A percentile compares a stretch with the other conserved stretches of the same genome.
These are phyloP conservation scores for Crotalus viridis DNA, from an alignment of 2,113 vertebrate species.

Conservation along the genomic window DNA sequence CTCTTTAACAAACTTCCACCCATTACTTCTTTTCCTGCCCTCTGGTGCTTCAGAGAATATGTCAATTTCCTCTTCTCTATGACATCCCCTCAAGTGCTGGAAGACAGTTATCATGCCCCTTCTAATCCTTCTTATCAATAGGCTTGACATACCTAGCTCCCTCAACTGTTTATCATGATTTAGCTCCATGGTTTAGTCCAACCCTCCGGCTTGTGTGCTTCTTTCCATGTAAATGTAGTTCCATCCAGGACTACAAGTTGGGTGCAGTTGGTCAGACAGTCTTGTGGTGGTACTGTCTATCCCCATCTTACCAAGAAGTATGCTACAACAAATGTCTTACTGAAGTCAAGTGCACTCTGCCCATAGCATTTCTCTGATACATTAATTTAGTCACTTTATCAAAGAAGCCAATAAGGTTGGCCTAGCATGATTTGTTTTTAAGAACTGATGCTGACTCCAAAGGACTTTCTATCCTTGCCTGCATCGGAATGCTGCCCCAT, in stretches of 20 bases:
- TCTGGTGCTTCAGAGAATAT: background rate
- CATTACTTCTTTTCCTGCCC: background rate
- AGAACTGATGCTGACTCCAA: too few relatives aligned
- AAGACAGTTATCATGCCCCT: background rate
- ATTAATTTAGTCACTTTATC: background rate
- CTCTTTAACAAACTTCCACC: background rate
- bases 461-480: too few relatives aligned
- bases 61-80: background rate
- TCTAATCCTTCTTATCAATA: background rate
- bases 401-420: background rate
- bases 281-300: background rate
- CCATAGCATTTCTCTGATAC: background rate
- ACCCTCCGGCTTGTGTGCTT: background rate
- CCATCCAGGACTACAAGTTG: background rate
- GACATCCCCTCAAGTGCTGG: too few relatives aligned
- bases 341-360: background rate
- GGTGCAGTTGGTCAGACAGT: background rate
- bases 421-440: background rate
- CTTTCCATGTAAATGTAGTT: background rate
- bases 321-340: background rate
- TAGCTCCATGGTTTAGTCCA: background rate
- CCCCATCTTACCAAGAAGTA: background rate
- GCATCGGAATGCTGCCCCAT: too few relatives aligned
- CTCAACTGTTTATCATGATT: background rate
- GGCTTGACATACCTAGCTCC: background rate